Base-by-base conservation (phyloP, 2,888 invertebrate genomes). In the Clusia tigrina region DNA sequence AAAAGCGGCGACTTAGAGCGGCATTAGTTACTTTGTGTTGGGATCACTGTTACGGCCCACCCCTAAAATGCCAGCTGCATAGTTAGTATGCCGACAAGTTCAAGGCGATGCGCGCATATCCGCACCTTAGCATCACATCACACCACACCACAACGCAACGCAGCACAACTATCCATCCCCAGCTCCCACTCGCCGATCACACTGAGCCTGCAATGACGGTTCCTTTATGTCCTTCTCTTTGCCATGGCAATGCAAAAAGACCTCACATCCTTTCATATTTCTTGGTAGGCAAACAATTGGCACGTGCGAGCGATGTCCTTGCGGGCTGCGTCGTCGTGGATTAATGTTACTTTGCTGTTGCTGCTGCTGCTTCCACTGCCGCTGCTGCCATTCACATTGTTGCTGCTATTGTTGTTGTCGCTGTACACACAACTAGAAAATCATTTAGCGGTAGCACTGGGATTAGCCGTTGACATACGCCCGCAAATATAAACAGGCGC, bases 361-460 rank as follows among this genome's bases (percentile, higher is more conserved):
- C n/a, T n/a, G n/a, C 60, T n/a, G n/a, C n/a, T n/a, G n/a, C n/a
- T n/a, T n/a, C n/a, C n/a, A n/a, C n/a, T n/a, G n/a, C n/a, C n/a
- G 62, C 67, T 71, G 37, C 48, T 54, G 54, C 51, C 23, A 56
- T 51, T 60, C 20, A 15, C 20, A 18, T 32, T 51, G 38, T 48
- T 55, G 10, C 3, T 22, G 51, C 12, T 25, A 25, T 37, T 55
- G 46, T 57, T 60, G 53, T 54, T 63, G 53, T 56, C 58, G 60
- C 55, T 65, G 62, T 52, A 69, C 60, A 72, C 72, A 72, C 71
- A 77, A 78, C 78, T 76, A 75, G 77, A 76, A 78, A 79, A 79
- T 80, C 79, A 80, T 80, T 79, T 80, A 78, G 77, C 73, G 79
- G 77, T 76, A 76, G 79, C 74, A 64, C 65, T 69, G 65, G 80